Base-by-base conservation (phyloP, 2,888 invertebrate species). In the Labia minor region DNA sequence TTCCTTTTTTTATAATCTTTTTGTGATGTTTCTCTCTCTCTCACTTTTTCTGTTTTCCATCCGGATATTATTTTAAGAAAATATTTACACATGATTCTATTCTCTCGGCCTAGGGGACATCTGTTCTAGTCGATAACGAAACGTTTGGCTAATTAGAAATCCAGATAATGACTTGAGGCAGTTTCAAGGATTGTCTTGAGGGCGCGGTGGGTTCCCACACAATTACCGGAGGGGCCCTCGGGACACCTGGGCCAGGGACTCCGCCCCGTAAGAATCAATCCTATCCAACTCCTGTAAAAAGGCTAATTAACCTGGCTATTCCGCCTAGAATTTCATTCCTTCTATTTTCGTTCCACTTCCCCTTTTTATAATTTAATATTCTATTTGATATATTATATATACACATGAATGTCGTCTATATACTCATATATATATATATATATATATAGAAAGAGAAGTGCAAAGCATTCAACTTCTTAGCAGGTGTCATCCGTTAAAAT, bases 61-160 rank as follows among this genome's bases (percentile, higher is more conserved):
- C 26, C 26, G 26, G 26, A 26, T 26, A 26, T 26, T 26, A 26
- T 26, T 26, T 26, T 6, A 26, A 26, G 26, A 26, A 26, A 26
- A 26, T 26, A 26, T 26, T 26, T 26, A 26, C 26, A 26, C 26
- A 26, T 8, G 26, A 26, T 6, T 26, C 26, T 26, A 6, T 26
- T 26, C 26, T 26, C 26, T 26, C n/a, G 8, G 26, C 26, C 26
- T 26, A 8, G 26, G 26, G 8, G 49, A 49, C 49, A 49, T 49
- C 49, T 49, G 49, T 11, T 49, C 6, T 49, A n/a, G 8, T 49
- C 16, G 49, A 49, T 49, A 49, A 49, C 14, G 49, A 49, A 49
- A 49, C n/a, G n/a, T 49, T 49, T 49, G 49, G 49, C 49, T 49
- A 49, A 49, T 49, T 49, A 49, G 49, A 49, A 49, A 49, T 49